phyloP scores from a whole-genome alignment of 2,113 vertebrate genomes.

The Carollia perspicillata region DNA sequence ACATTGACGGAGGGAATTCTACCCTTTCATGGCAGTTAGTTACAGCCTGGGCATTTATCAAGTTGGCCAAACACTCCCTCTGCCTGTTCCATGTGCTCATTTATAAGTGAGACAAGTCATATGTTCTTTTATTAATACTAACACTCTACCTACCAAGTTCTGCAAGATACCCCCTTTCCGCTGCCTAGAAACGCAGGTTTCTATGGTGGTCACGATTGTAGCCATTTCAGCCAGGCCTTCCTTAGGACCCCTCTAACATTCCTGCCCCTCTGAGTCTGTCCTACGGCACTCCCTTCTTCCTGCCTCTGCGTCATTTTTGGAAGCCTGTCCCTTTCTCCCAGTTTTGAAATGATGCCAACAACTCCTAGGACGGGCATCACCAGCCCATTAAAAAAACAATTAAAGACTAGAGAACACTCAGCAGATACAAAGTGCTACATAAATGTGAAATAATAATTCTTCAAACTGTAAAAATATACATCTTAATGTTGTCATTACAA shows the following conservation, averaged over 20 bases:
- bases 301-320: background rate
- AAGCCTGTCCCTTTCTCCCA: background rate
- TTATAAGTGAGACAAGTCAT: background rate
- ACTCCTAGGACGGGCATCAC: background rate
- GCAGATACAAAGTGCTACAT: background rate
- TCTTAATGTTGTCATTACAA: background rate
- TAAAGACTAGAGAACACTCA: background rate
- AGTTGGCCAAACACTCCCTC: background rate
- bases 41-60: background rate
- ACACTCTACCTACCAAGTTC: background rate
- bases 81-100: background rate
- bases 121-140: background rate
- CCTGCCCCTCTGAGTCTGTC: background rate
- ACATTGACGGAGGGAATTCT: background rate
- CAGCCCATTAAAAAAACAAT: background rate
- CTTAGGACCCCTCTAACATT: background rate
- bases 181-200: background rate
- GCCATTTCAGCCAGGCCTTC: background rate
- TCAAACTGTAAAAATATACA: background rate
- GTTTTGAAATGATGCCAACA: background rate
- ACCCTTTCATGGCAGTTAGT: background rate
- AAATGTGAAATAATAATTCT: background rate
- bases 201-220: background rate
- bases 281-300: background rate
- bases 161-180: background rate